Evolutionary conservation across 2,113 vertebrate species (phyloP), one percentile per base, ranked within the genome.

Genomic region (Salvelinus fontinalis): DNA sequence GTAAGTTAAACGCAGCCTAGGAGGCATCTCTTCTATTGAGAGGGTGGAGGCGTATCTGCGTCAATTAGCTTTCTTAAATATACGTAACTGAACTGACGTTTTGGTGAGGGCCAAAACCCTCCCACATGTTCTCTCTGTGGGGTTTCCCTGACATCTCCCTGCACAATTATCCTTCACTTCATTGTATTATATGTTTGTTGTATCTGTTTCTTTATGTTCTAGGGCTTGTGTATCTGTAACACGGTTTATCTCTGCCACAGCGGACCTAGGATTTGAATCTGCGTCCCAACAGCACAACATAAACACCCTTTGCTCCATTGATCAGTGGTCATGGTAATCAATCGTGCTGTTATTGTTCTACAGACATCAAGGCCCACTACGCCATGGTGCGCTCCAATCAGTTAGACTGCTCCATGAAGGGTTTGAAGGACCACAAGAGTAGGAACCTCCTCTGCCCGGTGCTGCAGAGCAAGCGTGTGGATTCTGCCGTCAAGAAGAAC

Each of bases 291-390:
- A 44, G 39, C 39, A 44, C 34, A 44, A 44, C 39, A 44, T 44
- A 44, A 2, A 44, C 39, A 44, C 9, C 39, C 39, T 18, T 54
- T 54, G 1, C 51, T 54, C 16, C 51, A 11, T 64, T 64, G 20
- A 24, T 11, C 20, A 64, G 14, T 64, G n/a, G 20, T 4, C 14
- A 31, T 65, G 20, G 4, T n/a, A 4, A 18, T 22, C 13, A 5
- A 6, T 68, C 39, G 6, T n/a, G 13, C 74, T 26, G 39, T 57
- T 6, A 64, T 29, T 44, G 26, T 78, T 79, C 78, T 54, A 7
- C 86, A 96, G 95, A 96, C 78, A 95, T 95, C 88, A 95, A 95
- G 95, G 95, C 93, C 13, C 94, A 95, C 74, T 96, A 95, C 89
- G 95, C 93, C 87, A 94, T 95, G 79, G 94, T 95, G 68, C 94